Evolutionary conservation across 2,797 vertebrate genomes (phyloP).

Genomic region (Antrozous pallidus): DNA sequence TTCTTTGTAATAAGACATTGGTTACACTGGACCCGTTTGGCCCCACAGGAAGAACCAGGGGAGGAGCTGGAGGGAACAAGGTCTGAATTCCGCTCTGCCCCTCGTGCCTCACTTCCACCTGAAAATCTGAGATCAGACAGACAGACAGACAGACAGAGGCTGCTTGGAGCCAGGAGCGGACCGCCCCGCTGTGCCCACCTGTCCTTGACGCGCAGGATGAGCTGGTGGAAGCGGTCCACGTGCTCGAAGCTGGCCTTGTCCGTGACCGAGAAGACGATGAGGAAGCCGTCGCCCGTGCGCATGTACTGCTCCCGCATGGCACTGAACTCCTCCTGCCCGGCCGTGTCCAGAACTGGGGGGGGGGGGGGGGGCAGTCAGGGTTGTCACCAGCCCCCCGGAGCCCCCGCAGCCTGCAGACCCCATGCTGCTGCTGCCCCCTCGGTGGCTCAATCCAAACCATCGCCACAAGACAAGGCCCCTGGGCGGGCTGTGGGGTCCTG

Average conservation of each 20-base stretch:
- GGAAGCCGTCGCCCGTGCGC: slow-evolving; percentile 98
- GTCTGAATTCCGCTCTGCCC: background rate
- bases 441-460: background rate
- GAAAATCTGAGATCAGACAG: background rate
- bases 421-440: background rate
- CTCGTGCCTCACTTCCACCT: background rate
- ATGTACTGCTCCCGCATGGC: slow-evolving; percentile 99
- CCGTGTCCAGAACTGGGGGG: slow-evolving; percentile 94
- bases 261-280: slow-evolving; percentile 97
- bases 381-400: background rate
- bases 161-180: background rate
- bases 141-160: background rate
- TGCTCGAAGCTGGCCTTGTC: slow-evolving; percentile 99
- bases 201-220: slow-evolving; percentile 98
- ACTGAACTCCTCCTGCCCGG: slow-evolving; percentile 98
- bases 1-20: slow-evolving; percentile 4
- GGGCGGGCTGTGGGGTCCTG: background rate
- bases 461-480: fast-evolving
- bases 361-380: background rate
- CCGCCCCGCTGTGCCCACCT: slow-evolving; percentile 82
- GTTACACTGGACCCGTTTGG: background rate
- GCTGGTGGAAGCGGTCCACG: slow-evolving; percentile 97
- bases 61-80: fast-evolving
- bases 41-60: background rate
- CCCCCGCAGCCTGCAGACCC: background rate